Evolutionary conservation across 2,797 vertebrate species (phyloP), one percentile per base, ranked within the genome.

Genomic region (Sebastes minor): DNA sequence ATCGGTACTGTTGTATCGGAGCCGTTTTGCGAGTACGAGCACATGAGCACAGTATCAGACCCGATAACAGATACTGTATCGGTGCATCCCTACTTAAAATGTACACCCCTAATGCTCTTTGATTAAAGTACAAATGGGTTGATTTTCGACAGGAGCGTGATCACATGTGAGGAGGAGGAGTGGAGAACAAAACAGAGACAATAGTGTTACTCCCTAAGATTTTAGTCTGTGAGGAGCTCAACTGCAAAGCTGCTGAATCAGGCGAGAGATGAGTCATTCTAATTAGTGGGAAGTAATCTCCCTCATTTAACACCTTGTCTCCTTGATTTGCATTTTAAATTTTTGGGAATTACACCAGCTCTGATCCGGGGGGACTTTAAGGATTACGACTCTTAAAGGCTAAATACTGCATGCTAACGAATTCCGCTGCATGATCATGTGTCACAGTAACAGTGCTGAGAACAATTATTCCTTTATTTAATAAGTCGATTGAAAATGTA

Each of bases 261-360:
- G 28, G 20, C 59, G 38, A 72, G 35, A 52, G 66, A 69, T 70
- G 63, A 76, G 42, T 76, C 73, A 74, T 23, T 69, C 55, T 49
- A 72, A 76, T 64, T 53, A 73, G n/a, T 2, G 18, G 30, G 56
- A 61, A 55, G n/a, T 74, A 66, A 80, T 80, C 73, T 56, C 38
- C 25, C 7, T 3, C 20, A 9, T 64, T 63, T 30, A 55, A 59
- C 23, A 22, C 30, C 3, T 4, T 22, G 6, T 33, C 20, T 71
- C 3, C 18, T 60, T 55, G 20, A 23, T 70, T 70, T 33, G 30
- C 61, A 75, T 63, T 75, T 67, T 42, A 4, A 69, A 69, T 70
- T 63, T 32, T 7, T 35, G 8, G 38, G 33, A 71, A 70, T 62
- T 61, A 65, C 5, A 20, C 32, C 4, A n/a, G 22, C 8, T 68